Percentiles rank a stretch among this genome's conserved stretches.
These are phyloP conservation scores for Poecile montanus DNA, from an alignment of 2,797 vertebrate genomes.

Conservation along the genomic window DNA sequence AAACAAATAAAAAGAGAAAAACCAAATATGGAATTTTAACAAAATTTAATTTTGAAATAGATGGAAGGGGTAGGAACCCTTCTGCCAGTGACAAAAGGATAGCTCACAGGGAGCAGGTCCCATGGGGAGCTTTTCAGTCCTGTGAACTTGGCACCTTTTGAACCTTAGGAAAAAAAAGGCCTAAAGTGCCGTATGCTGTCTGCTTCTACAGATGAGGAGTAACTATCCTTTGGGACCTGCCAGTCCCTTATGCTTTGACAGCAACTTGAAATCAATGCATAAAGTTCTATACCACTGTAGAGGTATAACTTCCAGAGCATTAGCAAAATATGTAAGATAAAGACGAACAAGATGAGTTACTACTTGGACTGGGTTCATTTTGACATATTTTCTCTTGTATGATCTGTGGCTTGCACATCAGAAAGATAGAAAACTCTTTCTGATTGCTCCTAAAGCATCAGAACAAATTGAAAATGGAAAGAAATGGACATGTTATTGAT, in stretches of 20 bases:
- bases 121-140: background rate
- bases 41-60: background rate
- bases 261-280: background rate
- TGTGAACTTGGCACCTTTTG: background rate
- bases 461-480: background rate
- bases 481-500: background rate
- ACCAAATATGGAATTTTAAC: background rate
- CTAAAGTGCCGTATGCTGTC: fast-evolving
- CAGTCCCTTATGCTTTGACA: background rate
- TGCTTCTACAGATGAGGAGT: background rate
- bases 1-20: background rate
- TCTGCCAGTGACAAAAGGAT: background rate
- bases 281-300: background rate
- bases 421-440: background rate
- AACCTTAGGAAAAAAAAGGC: background rate
- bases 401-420: background rate
- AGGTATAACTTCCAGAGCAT: background rate
- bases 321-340: background rate
- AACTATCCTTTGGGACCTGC: background rate
- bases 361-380: background rate
- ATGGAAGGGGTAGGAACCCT: fast-evolving
- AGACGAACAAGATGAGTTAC: background rate
- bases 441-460: background rate
- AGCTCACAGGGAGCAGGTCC: background rate
- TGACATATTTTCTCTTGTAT: background rate